Percentiles rank a stretch among this genome's conserved stretches.
These are phyloP conservation scores for Tetragnatha versicolor DNA, from an alignment of 1,140 invertebrate species.

Conservation along the genomic window DNA sequence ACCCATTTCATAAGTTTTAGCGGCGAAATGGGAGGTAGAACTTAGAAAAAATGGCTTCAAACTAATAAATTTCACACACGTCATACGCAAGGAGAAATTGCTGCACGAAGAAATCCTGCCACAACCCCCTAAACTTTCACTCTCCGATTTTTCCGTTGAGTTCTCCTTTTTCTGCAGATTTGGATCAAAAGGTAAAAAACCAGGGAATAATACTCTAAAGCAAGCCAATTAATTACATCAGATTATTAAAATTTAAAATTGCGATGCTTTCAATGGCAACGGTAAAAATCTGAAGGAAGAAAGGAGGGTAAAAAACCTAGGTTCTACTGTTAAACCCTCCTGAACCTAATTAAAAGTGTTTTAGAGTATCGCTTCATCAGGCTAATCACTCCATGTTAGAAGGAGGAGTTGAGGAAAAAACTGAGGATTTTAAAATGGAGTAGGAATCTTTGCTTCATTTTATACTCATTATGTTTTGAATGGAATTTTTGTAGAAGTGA, in stretches of 20 bases:
- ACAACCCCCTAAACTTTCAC: neutral
- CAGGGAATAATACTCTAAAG: neutral
- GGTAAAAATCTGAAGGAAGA: constrained; percentile 8
- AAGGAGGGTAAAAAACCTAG: neutral
- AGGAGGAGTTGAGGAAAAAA: too few relatives aligned
- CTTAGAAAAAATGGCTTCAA: constrained; percentile 14
- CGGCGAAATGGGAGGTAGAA: too few relatives aligned
- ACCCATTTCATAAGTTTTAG: too few relatives aligned
- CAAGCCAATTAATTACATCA: constrained; percentile 37
- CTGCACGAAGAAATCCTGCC: neutral
- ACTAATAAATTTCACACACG: constrained; percentile 7
- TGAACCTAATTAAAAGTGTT: constrained; percentile 35
- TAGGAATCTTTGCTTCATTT: too few relatives aligned
- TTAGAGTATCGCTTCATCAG: too few relatives aligned
- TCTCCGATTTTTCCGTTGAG: neutral
- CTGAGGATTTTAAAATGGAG: too few relatives aligned
- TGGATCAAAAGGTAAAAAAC: constrained; percentile 20
- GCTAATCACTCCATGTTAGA: too few relatives aligned
- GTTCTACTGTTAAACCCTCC: constrained; percentile 4
- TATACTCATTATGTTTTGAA: too few relatives aligned
- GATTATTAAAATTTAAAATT: constrained; percentile 50
- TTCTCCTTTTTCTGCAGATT: neutral
- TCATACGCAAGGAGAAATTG: neutral
- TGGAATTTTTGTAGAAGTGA: too few relatives aligned
- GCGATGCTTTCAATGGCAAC: neutral